phyloP scores from a whole-genome alignment of 2,888 invertebrate species.

The Neocrepidodera transversa region DNA sequence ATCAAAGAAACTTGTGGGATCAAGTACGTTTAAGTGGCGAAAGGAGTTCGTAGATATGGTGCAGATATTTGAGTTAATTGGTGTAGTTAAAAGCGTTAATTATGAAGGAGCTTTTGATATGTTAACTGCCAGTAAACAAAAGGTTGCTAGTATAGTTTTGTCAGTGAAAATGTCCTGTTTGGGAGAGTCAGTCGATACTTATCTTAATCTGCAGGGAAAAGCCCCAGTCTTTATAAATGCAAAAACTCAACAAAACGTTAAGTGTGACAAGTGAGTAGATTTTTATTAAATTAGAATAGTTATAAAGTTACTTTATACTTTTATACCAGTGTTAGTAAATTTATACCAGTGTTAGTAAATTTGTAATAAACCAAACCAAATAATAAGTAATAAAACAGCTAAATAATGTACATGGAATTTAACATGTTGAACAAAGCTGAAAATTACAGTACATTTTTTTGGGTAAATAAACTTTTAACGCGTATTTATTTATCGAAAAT shows the following conservation, averaged over 20 bases:
- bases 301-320: not conserved
- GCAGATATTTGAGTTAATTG: slow-evolving; percentile 53
- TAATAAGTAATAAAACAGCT: too few relatives aligned
- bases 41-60: slow-evolving; percentile 63
- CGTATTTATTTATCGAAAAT: too few relatives aligned
- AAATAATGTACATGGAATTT: too few relatives aligned
- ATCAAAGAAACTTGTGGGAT: slow-evolving; percentile 61
- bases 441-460: too few relatives aligned
- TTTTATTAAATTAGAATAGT: not conserved
- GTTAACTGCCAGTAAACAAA: slow-evolving; percentile 46
- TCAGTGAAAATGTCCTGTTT: slow-evolving; percentile 63
- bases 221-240: slow-evolving; percentile 48
- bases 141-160: slow-evolving; percentile 62
- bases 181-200: slow-evolving; percentile 61
- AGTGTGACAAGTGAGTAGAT: slow-evolving; percentile 48
- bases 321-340: not conserved
- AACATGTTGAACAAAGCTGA: too few relatives aligned
- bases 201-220: slow-evolving; percentile 46
- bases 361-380: too few relatives aligned
- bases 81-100: slow-evolving; percentile 53
- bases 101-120: slow-evolving; percentile 18
- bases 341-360: too few relatives aligned
- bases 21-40: slow-evolving; percentile 62
- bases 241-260: slow-evolving; percentile 49
- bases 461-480: too few relatives aligned